Base-by-base conservation (phyloP, 30 jellyfish, hydroid and myxozoan species). In the Turritopsis dohrnii region DNA sequence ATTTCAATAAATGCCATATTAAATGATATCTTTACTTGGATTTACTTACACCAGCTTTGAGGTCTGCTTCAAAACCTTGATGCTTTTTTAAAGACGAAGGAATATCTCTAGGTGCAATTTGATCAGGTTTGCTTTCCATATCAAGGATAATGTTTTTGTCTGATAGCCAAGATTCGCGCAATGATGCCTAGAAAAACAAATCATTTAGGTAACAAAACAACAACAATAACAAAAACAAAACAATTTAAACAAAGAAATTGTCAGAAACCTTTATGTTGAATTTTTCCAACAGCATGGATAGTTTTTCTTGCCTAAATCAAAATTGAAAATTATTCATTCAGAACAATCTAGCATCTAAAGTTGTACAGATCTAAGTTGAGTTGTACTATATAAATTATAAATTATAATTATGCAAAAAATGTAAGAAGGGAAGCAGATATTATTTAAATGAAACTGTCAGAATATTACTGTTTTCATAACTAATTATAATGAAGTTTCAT, bases 81-180 rank as follows among this genome's bases (percentile, higher is more conserved):
- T 83, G 91, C 41, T 89, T 76, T 22, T 88, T 88, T 20, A 88
- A 71, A 71, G 82, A 71, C 19, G 79, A 69, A 71, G 65, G 66
- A 16, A 79, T 82, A 72, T 88, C 89, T 21, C 79, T 25, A 8
- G 52, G 76, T 76, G 83, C 86, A 79, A 82, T 21, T 4, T 88
- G 71, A 82, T 82, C 79, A n/a, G 86, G 72, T 5, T 76, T 88
- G 85, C 84, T 88, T 71, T 88, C 96, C 16, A 77, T 28, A 28
- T 83, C 84, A 20, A 88, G 17, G 20, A 88, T 89, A 17, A 28
- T 54, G 28, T 79, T 18, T 90, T 82, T 83, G 52, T 88, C 96
- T 66, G 83, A 88, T 20, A 88, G 83, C 96, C 96, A 88, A 18
- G 90, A 76, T n/a, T 88, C 91, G 23, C 96, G 90, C 52, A 88